phyloP scores from a whole-genome alignment of 2,888 invertebrate species.

The Acleris emargana region DNA sequence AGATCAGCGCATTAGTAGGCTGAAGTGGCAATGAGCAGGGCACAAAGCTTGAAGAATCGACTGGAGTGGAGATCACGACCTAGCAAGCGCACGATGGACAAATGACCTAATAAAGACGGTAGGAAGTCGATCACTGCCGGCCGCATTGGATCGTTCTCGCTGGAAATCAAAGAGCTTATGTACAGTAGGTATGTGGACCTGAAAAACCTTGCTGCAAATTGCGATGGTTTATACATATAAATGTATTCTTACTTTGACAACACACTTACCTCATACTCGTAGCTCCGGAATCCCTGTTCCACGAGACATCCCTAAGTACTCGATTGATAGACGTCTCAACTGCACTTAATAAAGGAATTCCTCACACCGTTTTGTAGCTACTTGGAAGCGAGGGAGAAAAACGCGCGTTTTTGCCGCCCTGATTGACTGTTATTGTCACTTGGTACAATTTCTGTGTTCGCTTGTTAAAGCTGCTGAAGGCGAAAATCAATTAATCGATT shows the following conservation, averaged over 20 bases:
- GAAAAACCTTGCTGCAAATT: no score
- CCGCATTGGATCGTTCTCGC: no score
- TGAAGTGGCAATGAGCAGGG: no score
- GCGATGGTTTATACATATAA: no score
- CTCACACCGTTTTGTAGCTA: conserved; percentile 50
- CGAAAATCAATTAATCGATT: conserved; percentile 12
- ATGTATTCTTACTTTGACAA: neutral
- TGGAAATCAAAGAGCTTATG: no score
- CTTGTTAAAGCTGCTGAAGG: conserved; percentile 17
- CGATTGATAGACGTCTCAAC: conserved; percentile 57
- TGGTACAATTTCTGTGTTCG: conserved; percentile 45
- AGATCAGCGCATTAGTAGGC: no score
- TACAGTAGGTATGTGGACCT: no score
- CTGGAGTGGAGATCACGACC: no score
- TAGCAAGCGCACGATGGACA: no score
- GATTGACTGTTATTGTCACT: conserved; percentile 32
- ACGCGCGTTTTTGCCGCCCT: conserved; percentile 31
- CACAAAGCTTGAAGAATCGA: no score
- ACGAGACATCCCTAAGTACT: conserved; percentile 38
- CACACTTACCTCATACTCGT: neutral
- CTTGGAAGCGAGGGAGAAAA: conserved; percentile 46
- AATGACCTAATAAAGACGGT: no score
- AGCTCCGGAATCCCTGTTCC: neutral
- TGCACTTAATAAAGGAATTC: conserved; percentile 58
- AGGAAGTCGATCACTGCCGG: no score